Base-by-base conservation (phyloP, 2,888 invertebrate genomes). In the Drosophila fungiperda region DNA sequence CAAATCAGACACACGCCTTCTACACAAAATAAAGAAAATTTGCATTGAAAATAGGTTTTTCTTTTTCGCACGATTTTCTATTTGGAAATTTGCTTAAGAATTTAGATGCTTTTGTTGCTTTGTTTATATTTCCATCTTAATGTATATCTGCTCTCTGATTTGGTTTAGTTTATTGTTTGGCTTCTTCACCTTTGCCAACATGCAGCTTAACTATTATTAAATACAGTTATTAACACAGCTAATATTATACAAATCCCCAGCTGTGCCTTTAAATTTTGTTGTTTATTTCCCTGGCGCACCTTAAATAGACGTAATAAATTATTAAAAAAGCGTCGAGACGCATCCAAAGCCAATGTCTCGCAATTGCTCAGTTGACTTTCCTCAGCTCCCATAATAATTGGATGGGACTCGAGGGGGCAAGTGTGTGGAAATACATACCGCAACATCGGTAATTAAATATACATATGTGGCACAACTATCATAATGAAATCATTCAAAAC, bases 331-430 rank as follows among this genome's bases (percentile, higher is more conserved):
- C 26, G 15, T 4, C 45, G 1, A 2, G 8, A 23, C 35, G 23
- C 17, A 23, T 17, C 35, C 1, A 23, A 52, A 45, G 9, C 29
- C 36, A 40, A 26, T 57, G 32, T 40, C 42, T 35, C 38, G 26
- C 48, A 53, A 54, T 73, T 73, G 55, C n/a, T 48, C 53, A 62
- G 57, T 58, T 69, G 57, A 36, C 55, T 60, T 61, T 61, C 69
- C 60, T 71, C 69, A 62, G 36, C 15, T 55, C 60, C 50, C 42
- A 12, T 48, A 2, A 29, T 38, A 15, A 50, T 20, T 11, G 17
- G 15, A 45, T 23, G 23, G 4, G 45, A 8, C 45, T 45, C 17
- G 5, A 20, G 2, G 49, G 49, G n/a, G 23, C 40, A 65, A 57
- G 40, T 45, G 57, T 32, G n/a, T 17, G 33, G 42, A 35, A 12